Evolutionary conservation across 1,140 invertebrate genomes (phyloP).

Genomic region (Drosophila insularis): DNA sequence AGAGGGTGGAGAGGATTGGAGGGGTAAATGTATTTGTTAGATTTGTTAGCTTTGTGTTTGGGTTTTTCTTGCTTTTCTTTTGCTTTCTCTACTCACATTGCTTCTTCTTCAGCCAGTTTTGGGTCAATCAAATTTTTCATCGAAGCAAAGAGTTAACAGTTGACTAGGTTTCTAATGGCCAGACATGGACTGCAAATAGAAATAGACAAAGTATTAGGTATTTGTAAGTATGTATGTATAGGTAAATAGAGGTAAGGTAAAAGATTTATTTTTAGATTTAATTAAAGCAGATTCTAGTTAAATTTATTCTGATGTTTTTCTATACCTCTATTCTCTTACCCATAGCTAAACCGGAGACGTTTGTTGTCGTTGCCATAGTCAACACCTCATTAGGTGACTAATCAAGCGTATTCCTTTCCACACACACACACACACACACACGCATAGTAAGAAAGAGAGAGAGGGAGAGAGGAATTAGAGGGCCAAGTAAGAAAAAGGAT

Average conservation of each 20-base stretch:
- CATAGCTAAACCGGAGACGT: conserved; percentile 59
- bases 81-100: conserved; percentile 55
- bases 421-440: conserved; percentile 38
- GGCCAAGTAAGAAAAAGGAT: neutral
- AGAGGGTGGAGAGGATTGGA: neutral
- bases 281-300: conserved; percentile 1
- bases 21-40: neutral
- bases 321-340: conserved; percentile 25
- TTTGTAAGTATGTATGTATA: no score
- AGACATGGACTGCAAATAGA: conserved; percentile 8
- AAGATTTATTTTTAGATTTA: conserved; percentile 24
- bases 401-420: conserved; percentile 71
- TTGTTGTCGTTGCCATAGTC: conserved; percentile 57
- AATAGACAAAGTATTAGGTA: neutral
- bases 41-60: conserved; percentile 6
- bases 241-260: neutral
- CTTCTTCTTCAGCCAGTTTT: conserved; percentile 15
- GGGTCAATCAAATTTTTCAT: conserved; percentile 72
- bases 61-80: neutral
- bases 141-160: conserved; percentile 48
- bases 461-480: conserved; percentile 19
- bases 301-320: neutral
- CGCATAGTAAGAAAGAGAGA: neutral
- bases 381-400: conserved; percentile 82
- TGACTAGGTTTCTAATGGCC: conserved; percentile 33